Conservation (phyloP, 2,797 vertebrate genomes). For the Novumbra hubbsi region DNA sequence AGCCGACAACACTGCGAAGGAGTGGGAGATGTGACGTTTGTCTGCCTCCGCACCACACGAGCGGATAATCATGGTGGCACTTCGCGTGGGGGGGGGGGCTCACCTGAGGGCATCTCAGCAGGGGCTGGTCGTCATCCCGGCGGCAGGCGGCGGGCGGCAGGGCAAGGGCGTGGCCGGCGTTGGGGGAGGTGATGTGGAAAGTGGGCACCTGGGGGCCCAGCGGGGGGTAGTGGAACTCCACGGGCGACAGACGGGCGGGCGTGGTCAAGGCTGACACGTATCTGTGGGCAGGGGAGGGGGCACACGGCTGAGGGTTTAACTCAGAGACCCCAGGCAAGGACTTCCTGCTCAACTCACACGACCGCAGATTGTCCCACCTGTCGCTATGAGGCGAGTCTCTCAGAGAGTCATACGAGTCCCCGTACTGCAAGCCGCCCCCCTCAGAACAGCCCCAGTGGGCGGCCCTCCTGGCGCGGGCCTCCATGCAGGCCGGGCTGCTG, state of each 20-base stretch:
- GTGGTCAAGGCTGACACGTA: conserved; percentile 97
- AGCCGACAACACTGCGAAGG: not conserved
- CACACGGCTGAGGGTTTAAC: not conserved
- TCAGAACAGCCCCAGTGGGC: conserved; percentile 84
- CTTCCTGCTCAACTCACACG: not conserved
- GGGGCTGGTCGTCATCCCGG: conserved; percentile 89
- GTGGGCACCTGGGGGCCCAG: conserved; percentile 90
- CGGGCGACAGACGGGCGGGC: conserved; percentile 91
- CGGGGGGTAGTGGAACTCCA: conserved; percentile 92
- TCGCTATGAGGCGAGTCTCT: conserved; percentile 95
- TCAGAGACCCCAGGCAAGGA: not conserved
- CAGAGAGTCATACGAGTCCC: conserved; percentile 92
- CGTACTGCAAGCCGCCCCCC: conserved; percentile 77
- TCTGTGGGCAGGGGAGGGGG: conserved; percentile 64
- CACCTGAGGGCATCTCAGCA: conserved; percentile 82
- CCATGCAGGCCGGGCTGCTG: conserved; percentile 94
- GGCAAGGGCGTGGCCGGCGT: conserved; percentile 88
- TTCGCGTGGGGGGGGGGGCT: conserved; percentile 15
- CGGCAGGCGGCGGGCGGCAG: conserved; percentile 87
- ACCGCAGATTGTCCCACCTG: conserved; percentile 71
- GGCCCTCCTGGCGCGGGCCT: conserved; percentile 83
- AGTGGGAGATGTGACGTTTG: not conserved
- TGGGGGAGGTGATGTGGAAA: conserved; percentile 95
- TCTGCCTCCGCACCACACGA: not conserved
- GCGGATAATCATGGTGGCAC: too few relatives aligned